These are phyloP conservation scores for Chionis minor DNA, from an alignment of 2,113 vertebrate species.

Conservation along the genomic window DNA sequence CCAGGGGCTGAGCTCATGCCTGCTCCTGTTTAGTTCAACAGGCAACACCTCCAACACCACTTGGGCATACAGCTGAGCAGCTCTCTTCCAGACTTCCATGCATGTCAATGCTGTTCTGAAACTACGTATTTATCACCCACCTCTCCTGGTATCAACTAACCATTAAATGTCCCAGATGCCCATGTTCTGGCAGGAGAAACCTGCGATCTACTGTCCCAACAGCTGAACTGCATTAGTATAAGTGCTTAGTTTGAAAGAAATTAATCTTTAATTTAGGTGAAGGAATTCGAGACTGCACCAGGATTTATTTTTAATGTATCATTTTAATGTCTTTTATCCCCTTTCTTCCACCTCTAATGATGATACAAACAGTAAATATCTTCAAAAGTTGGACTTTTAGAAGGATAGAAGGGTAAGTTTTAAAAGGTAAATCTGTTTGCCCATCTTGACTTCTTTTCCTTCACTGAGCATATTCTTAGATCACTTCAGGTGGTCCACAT, in stretches of 20 bases:
- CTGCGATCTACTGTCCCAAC: not conserved
- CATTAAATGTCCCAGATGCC: not conserved
- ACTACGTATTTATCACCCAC: not conserved
- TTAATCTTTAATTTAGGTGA: not conserved
- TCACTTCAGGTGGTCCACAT: not conserved
- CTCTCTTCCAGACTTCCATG: not conserved
- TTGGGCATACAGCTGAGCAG: not conserved
- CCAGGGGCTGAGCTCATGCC: not conserved
- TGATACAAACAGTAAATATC: not conserved
- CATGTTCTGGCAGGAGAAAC: fast-evolving
- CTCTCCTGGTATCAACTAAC: not conserved
- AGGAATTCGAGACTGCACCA: not conserved
- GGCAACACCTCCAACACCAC: not conserved
- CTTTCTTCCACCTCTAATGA: not conserved
- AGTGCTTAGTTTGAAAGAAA: not conserved
- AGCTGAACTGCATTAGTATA: not conserved
- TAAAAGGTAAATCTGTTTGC: not conserved
- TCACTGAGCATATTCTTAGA: not conserved
- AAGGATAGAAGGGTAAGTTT: not conserved
- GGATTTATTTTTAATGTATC: not conserved
- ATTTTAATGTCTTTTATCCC: not conserved
- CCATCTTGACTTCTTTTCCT: not conserved
- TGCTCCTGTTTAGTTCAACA: not conserved
- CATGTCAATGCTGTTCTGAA: not conserved
- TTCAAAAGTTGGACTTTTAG: not conserved